These are phyloP conservation scores for Scaptomyza reducta DNA, from an alignment of 2,888 invertebrate species.

Conservation along the genomic window DNA sequence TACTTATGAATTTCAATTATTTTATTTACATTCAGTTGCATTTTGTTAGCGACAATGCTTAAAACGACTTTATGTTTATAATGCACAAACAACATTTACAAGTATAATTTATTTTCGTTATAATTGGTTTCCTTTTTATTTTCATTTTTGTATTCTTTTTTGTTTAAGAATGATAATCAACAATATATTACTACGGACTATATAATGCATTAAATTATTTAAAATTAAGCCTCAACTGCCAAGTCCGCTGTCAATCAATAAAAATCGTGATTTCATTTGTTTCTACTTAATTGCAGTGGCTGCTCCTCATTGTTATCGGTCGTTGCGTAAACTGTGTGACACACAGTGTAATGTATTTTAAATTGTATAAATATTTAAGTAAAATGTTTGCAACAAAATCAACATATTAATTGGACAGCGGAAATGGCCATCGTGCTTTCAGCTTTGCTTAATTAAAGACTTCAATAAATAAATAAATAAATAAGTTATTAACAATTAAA, in stretches of 20 bases:
- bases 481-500: slow-evolving; percentile 63
- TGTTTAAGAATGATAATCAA: slow-evolving; percentile 47
- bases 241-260: slow-evolving; percentile 49
- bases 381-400: slow-evolving; percentile 61
- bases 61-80: neutral
- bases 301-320: neutral
- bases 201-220: slow-evolving; percentile 30
- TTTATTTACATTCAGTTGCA: slow-evolving; percentile 5
- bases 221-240: slow-evolving; percentile 31
- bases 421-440: slow-evolving; percentile 13
- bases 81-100: slow-evolving; percentile 1
- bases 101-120: neutral
- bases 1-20: neutral
- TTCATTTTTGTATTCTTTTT: slow-evolving; percentile 18
- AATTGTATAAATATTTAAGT: no score
- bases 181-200: slow-evolving; percentile 67
- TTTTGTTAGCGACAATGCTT: neutral
- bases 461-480: slow-evolving; percentile 49
- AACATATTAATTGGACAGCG: slow-evolving; percentile 52
- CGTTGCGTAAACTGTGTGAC: neutral
- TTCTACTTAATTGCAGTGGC: slow-evolving; percentile 1
- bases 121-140: slow-evolving; percentile 28
- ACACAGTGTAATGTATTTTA: neutral
- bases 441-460: slow-evolving; percentile 31
- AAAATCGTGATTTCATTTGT: slow-evolving; percentile 76